Evolutionary conservation across 2,797 vertebrate species (phyloP).

Genomic region (Myripristis murdjan): DNA sequence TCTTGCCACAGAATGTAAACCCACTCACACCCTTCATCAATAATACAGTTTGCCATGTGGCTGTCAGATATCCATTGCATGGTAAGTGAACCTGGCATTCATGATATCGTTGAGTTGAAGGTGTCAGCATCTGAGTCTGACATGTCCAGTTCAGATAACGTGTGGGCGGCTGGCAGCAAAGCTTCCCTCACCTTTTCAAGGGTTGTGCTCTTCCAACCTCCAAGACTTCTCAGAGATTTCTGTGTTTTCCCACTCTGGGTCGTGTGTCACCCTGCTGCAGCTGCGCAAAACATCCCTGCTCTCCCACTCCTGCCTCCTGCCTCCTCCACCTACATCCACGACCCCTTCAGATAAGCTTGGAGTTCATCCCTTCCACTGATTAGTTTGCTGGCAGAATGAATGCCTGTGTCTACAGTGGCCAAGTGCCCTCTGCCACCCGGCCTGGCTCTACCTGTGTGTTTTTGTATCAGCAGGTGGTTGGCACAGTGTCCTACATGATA

Average conservation of each 20-base stretch:
- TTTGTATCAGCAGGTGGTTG: conserved; percentile 80
- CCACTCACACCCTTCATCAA: conserved; percentile 43
- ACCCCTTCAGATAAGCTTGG: conserved; percentile 80
- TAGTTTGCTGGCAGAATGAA: conserved; percentile 85
- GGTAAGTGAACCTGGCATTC: conserved; percentile 68
- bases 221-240: conserved; percentile 69
- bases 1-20: conserved; percentile 46
- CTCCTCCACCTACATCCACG: conserved; percentile 81
- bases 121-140: conserved; percentile 66
- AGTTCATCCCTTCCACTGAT: conserved; percentile 84
- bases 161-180: conserved; percentile 72
- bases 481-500: conserved; percentile 72
- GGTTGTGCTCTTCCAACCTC: conserved; percentile 77
- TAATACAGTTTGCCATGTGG: conserved; percentile 21
- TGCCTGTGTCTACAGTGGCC: conserved; percentile 69
- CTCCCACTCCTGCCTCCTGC: conserved; percentile 70
- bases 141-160: conserved; percentile 64
- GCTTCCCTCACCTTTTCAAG: conserved; percentile 77
- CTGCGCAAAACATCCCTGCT: conserved; percentile 73
- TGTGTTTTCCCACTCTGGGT: conserved; percentile 64
- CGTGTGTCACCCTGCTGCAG: conserved; percentile 73
- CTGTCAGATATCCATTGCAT: conserved; percentile 59
- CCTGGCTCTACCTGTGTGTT: conserved; percentile 79
- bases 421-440: conserved; percentile 65
- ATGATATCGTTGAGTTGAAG: conserved; percentile 76